Percentiles rank a stretch among this genome's conserved stretches.
These are phyloP conservation scores for Apogon talboti DNA, from an alignment of 2,797 vertebrate species.

Conservation along the genomic window DNA sequence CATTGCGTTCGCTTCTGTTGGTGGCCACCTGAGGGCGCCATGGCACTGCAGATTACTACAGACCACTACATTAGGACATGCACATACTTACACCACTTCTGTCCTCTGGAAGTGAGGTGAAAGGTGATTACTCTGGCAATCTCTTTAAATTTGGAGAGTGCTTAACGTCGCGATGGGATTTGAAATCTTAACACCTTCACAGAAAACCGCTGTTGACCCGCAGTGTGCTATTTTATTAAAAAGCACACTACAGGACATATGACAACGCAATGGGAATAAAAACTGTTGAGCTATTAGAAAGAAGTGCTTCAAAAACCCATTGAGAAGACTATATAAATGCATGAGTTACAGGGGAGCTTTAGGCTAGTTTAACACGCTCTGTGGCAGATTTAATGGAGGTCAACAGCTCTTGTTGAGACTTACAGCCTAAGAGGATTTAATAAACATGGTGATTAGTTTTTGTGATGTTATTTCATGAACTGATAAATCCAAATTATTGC, in stretches of 20 bases:
- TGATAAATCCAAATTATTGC: slow-evolving; percentile 24
- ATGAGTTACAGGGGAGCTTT: slow-evolving; percentile 13
- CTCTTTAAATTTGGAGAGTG: slow-evolving; percentile 60
- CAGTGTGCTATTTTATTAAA: slow-evolving; percentile 18
- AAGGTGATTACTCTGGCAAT: slow-evolving; percentile 45
- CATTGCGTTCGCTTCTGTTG: slow-evolving; percentile 78
- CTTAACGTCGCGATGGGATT: slow-evolving; percentile 41
- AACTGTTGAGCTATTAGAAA: slow-evolving; percentile 16
- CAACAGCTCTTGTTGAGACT: slow-evolving; percentile 39
- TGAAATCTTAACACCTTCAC: slow-evolving; percentile 28
- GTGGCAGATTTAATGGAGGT: slow-evolving; percentile 30
- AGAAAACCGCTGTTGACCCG: slow-evolving; percentile 44
- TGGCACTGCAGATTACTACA: slow-evolving; percentile 78
- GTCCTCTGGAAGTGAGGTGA: slow-evolving; percentile 47
- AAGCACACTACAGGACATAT: slow-evolving; percentile 20
- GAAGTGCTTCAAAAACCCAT: slow-evolving; percentile 32
- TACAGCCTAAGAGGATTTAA: slow-evolving; percentile 27
- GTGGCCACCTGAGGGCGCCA: slow-evolving; percentile 77
- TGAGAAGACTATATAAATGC: slow-evolving; percentile 20
- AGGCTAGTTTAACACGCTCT: slow-evolving; percentile 12
- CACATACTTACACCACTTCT: slow-evolving; percentile 36
- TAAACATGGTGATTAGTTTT: slow-evolving; percentile 37
- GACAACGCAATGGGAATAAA: slow-evolving; percentile 1
- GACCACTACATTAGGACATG: slow-evolving; percentile 67
- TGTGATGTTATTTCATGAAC: slow-evolving; percentile 7